Conservation (phyloP, 2,888 invertebrate genomes). For the Crocallis elinguaria region DNA sequence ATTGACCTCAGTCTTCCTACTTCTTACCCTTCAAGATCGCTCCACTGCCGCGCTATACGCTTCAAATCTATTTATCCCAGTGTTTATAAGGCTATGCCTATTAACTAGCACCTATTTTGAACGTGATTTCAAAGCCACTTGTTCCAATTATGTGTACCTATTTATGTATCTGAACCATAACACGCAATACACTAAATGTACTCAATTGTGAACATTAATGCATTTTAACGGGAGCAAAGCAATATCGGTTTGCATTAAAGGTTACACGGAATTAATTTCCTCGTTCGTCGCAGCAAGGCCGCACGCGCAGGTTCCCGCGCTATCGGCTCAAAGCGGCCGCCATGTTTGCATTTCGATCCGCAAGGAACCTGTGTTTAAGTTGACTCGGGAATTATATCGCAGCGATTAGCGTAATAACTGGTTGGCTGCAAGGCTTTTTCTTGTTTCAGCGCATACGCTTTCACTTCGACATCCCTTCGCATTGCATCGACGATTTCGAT, state of each 20-base stretch:
- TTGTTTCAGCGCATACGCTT: slow-evolving; percentile 59
- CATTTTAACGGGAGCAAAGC: slow-evolving; percentile 18
- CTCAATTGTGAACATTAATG: slow-evolving; percentile 14
- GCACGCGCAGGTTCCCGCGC: slow-evolving; percentile 68
- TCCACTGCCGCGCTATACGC: too few relatives aligned
- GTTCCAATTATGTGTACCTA: background rate
- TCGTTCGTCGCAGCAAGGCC: slow-evolving; percentile 26
- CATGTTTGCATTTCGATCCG: slow-evolving; percentile 85
- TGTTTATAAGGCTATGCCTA: too few relatives aligned
- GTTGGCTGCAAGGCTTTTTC: slow-evolving; percentile 74
- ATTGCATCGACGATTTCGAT: slow-evolving; percentile 66
- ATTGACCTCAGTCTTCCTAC: too few relatives aligned
- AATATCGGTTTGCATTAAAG: slow-evolving; percentile 26
- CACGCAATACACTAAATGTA: background rate
- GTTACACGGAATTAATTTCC: slow-evolving; percentile 32
- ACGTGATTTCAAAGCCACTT: background rate
- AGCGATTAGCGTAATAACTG: slow-evolving; percentile 85
- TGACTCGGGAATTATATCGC: slow-evolving; percentile 84
- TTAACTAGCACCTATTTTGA: too few relatives aligned
- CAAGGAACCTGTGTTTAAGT: slow-evolving; percentile 85
- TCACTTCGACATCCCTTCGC: slow-evolving; percentile 68
- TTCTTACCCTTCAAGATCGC: too few relatives aligned
- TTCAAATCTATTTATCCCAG: too few relatives aligned
- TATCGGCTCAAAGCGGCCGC: slow-evolving; percentile 79
- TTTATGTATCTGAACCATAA: background rate